Conservation (phyloP, 2,797 vertebrate species). For the Gallirallus australis region DNA sequence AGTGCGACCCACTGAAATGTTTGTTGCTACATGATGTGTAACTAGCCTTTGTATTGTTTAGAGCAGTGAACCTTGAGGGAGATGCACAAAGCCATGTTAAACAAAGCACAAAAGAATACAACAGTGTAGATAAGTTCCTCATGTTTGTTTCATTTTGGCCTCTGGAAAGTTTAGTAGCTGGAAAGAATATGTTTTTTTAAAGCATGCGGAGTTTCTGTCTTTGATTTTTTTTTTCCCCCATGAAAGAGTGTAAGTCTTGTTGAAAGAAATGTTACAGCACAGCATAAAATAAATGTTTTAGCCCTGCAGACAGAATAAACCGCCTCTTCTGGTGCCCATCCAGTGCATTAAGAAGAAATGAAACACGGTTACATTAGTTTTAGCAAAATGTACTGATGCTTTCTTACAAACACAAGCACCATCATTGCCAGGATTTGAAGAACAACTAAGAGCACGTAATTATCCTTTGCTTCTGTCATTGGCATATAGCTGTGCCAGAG, state of each 20-base stretch:
- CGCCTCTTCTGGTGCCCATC: not conserved
- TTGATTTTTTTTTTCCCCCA: accelerated
- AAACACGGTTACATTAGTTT: not conserved
- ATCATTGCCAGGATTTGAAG: not conserved
- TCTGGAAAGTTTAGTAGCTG: not conserved
- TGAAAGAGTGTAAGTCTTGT: not conserved
- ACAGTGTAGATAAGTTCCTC: not conserved
- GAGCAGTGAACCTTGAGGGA: not conserved
- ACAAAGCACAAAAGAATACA: not conserved
- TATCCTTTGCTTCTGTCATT: slow-evolving; percentile 7
- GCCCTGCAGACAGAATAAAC: not conserved
- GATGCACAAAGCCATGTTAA: not conserved
- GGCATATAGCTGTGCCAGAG: not conserved
- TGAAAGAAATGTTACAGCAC: not conserved
- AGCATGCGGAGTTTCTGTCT: not conserved
- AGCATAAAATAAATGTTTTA: not conserved
- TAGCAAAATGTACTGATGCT: not conserved
- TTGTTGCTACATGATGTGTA: not conserved
- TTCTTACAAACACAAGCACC: not conserved
- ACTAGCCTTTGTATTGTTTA: not conserved
- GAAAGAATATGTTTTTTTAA: not conserved
- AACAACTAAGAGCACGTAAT: not conserved
- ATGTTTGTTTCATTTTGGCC: not conserved
- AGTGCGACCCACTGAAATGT: not conserved
- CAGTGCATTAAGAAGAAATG: not conserved